Evolutionary conservation across 2,113 vertebrate genomes (phyloP), one percentile per base, ranked within the genome.

Genomic region (Rhineura floridana): DNA sequence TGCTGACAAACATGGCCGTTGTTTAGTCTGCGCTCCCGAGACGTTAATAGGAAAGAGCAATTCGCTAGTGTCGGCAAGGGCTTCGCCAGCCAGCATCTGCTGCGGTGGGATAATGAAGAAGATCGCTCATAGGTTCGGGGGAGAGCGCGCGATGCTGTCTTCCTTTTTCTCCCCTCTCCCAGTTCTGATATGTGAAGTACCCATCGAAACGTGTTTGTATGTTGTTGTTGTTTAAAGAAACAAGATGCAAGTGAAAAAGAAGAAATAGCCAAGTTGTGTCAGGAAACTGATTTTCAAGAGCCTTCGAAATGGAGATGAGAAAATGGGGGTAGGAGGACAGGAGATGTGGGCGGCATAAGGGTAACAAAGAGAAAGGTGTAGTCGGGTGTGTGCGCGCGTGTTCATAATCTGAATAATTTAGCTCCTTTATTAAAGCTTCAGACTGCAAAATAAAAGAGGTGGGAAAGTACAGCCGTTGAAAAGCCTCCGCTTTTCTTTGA

Each of bases 361-460:
- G 72, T 91, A 91, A 93, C 92, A 85, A 93, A 93, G 91, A 87
- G 91, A 89, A 92, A 94, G 91, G 93, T 93, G 94, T 89, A 88
- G 88, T 0, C 5, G 77, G 48, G 79, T 25, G 21, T 13, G 48
- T 15, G 46, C 5, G 0, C 25, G 0, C 12, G 0, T 2, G 19
- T 6, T 88, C 91, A 19, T 23, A 83, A 67, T 48, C 70, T 0
- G 48, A 8, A 46, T 0, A 28, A 13, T 52, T 48, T 9, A 25
- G 42, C 21, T 39, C 0, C n/a, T n/a, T n/a, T 19, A 39, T 28
- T 39, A 59, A 89, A 81, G 83, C 1, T 52, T 72, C 84, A 76
- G 0, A 23, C 28, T 21, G 59, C 50, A 3, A 72, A 77, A 82
- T 4, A 79, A 39, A 28, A 83, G 79, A 46, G 0, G 46, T 82